phyloP scores from a whole-genome alignment of 2,113 vertebrate genomes.

The Ifrita kowaldi region DNA sequence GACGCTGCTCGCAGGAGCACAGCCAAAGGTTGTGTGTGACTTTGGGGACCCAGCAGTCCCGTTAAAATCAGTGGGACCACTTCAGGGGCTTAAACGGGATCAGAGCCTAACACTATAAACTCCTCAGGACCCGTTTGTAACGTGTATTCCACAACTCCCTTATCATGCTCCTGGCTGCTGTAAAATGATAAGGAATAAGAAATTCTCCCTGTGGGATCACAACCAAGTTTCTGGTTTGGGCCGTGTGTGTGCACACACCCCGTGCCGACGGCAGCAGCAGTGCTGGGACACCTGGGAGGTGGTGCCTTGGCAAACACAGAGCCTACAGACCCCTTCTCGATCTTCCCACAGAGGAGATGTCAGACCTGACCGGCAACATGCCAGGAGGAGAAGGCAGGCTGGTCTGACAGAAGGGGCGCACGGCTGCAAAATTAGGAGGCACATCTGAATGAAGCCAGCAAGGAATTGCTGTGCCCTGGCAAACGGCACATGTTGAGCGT shows the following conservation, averaged over 20 bases:
- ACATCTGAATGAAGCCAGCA: not conserved
- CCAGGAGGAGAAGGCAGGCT: not conserved
- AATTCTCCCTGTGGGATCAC: not conserved
- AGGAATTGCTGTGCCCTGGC: not conserved
- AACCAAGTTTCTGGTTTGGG: not conserved
- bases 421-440: not conserved
- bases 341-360: not conserved
- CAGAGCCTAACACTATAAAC: not conserved
- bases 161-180: not conserved
- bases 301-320: rapidly evolving
- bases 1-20: not conserved
- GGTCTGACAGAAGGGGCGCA: not conserved
- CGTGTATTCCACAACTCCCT: not conserved
- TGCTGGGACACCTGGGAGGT: rapidly evolving
- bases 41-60: not conserved
- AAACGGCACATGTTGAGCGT: rapidly evolving
- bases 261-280: not conserved
- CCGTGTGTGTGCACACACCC: rapidly evolving
- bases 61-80: not conserved
- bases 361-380: not conserved
- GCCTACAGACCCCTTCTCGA: rapidly evolving
- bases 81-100: not conserved
- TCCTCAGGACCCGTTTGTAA: not conserved
- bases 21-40: not conserved
- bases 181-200: not conserved